phyloP scores from a whole-genome alignment of 2,888 invertebrate species.

The Lasius platythorax region DNA sequence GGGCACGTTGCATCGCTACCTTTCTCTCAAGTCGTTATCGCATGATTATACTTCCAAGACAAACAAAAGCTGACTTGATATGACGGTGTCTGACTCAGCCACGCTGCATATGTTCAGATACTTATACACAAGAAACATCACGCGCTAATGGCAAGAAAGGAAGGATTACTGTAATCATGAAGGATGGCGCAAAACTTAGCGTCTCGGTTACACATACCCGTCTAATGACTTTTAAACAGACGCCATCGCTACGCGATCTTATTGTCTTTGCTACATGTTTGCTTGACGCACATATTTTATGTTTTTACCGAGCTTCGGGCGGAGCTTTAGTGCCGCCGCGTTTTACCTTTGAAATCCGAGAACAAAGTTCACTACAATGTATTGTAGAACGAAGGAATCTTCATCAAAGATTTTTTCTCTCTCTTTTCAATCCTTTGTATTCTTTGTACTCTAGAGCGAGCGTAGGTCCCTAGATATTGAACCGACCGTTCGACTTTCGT shows the following conservation, averaged over 20 bases:
- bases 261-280: constrained; percentile 61
- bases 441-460: neutral
- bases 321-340: constrained; percentile 44
- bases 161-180: constrained; percentile 24
- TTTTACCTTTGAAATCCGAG: constrained; percentile 35
- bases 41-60: constrained; percentile 4
- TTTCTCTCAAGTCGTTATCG: constrained; percentile 30
- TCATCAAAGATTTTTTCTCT: constrained; percentile 22
- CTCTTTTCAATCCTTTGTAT: constrained; percentile 11
- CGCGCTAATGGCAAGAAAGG: constrained; percentile 32
- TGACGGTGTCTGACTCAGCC: constrained; percentile 20
- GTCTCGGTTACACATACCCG: constrained; percentile 37
- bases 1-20: constrained; percentile 5
- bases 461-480: neutral
- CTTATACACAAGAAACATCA: constrained; percentile 22
- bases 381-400: constrained; percentile 11
- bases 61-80: constrained; percentile 19
- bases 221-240: constrained; percentile 67
- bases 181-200: neutral
- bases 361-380: neutral
- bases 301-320: constrained; percentile 54
- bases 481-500: neutral
- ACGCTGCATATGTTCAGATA: neutral
- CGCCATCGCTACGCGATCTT: constrained; percentile 53
- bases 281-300: constrained; percentile 52